Evolutionary conservation across 2,888 invertebrate species (phyloP).

Genomic region (Acholoe squamosa): DNA sequence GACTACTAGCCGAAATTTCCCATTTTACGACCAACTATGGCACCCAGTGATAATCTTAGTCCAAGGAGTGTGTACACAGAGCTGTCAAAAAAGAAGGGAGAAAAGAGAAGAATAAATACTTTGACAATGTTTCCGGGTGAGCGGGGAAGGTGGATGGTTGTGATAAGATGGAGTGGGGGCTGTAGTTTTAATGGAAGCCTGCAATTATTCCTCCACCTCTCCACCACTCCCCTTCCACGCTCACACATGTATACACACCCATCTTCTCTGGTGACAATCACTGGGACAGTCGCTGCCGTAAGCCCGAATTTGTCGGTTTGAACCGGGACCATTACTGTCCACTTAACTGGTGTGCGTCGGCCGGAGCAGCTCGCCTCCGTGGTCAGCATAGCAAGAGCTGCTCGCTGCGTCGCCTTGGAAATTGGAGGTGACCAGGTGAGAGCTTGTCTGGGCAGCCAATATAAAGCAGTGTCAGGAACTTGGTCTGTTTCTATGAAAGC

Average conservation of each 20-base stretch:
- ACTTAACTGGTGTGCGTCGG: neutral
- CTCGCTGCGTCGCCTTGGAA: neutral
- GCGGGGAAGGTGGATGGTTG: neutral
- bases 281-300: neutral
- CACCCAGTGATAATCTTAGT: neutral
- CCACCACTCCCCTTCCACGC: neutral
- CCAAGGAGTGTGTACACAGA: neutral
- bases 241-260: too few species aligned
- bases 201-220: neutral
- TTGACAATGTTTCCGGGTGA: neutral
- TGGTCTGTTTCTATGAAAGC: too few species aligned
- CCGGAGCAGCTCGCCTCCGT: neutral
- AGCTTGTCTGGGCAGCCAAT: neutral
- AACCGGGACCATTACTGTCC: neutral
- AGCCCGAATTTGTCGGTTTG: too few species aligned
- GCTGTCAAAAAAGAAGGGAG: neutral
- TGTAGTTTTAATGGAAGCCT: neutral
- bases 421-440: slow-evolving; percentile 18
- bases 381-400: slow-evolving; percentile 28
- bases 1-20: neutral
- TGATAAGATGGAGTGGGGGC: neutral
- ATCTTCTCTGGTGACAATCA: neutral
- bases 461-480: neutral
- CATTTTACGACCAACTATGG: slow-evolving; percentile 1
- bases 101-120: neutral